phyloP scores from a whole-genome alignment of 2,113 vertebrate genomes.

The Odocoileus virginianus region DNA sequence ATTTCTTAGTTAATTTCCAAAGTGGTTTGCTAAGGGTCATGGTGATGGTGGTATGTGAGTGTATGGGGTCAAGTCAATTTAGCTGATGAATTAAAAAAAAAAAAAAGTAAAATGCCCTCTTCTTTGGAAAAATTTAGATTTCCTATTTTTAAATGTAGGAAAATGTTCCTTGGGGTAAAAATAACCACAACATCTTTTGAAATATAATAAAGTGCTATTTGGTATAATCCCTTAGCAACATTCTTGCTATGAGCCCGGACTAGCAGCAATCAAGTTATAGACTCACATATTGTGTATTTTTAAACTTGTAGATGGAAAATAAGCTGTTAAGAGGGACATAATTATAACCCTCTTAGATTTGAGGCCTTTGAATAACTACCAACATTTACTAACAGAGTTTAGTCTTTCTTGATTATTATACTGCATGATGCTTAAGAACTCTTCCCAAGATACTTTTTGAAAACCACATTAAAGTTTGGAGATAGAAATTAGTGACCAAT shows the following conservation, averaged over 20 bases:
- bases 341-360: background rate
- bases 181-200: constrained; percentile 61
- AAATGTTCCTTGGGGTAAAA: constrained; percentile 61
- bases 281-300: constrained; percentile 26
- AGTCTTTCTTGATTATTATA: background rate
- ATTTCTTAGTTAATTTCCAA: background rate
- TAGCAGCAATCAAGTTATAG: constrained; percentile 10
- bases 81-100: background rate
- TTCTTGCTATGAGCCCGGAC: constrained; percentile 14
- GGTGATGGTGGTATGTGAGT: background rate
- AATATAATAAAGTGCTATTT: constrained; percentile 64
- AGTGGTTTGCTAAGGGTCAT: background rate
- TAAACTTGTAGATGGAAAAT: constrained; percentile 8
- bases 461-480: background rate
- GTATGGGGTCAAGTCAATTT: background rate
- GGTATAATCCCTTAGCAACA: constrained; percentile 66
- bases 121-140: constrained; percentile 32
- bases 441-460: background rate
- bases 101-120: background rate
- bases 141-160: constrained; percentile 61
- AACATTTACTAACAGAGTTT: background rate
- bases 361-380: background rate
- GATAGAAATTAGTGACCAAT: background rate
- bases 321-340: background rate
- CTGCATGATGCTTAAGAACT: background rate